Base-by-base conservation (phyloP, 2,797 vertebrate species). In the Echeneis naucrates region DNA sequence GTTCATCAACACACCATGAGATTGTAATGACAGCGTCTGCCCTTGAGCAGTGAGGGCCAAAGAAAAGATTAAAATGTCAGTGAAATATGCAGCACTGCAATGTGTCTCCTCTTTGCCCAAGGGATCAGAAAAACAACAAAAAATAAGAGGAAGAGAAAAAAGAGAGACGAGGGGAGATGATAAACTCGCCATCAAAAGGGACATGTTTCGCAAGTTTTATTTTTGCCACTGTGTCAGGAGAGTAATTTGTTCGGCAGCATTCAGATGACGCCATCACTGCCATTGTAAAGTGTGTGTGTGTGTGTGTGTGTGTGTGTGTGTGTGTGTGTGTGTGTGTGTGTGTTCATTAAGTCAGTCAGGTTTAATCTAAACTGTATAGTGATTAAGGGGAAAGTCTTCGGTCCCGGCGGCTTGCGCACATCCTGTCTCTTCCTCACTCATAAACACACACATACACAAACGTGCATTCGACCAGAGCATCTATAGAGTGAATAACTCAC, bases 301-400 rank as follows among this genome's bases (percentile, higher is more conserved):
- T 45, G 44, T 24, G 60, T 57, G 59, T 58, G 45, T 51, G 38
- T 47, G 21, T 47, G 45, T 45, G 44, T 45, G 8, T 45, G 44
- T 24, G 45, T 23, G 4, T 24, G 21, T 60, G 60, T 57, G 70
- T 47, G 37, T 59, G 53, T 12, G 32, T 51, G 37, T 32, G 23
- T 4, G 11, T 56, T 82, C 64, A 77, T 86, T 65, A 79, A 66
- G 69, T 80, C 80, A 79, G 68, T 84, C 75, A 79, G 67, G n/a
- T 81, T 87, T 85, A 85, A 92, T 92, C n/a, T 83, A 82, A 89
- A 83, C 60, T 83, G 69, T 83, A 81, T 77, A 77, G 72, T 75
- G 72, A 90, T 84, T 72, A 84, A 83, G 75, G 63, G 81, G 57
- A 77, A 62, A 85, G 70, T 85, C 72, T 33, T 75, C 54, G 61